Percentiles rank a stretch among this genome's conserved stretches.
These are phyloP conservation scores for Melanchra persicariae DNA, from an alignment of 2,888 invertebrate genomes.

Conservation along the genomic window DNA sequence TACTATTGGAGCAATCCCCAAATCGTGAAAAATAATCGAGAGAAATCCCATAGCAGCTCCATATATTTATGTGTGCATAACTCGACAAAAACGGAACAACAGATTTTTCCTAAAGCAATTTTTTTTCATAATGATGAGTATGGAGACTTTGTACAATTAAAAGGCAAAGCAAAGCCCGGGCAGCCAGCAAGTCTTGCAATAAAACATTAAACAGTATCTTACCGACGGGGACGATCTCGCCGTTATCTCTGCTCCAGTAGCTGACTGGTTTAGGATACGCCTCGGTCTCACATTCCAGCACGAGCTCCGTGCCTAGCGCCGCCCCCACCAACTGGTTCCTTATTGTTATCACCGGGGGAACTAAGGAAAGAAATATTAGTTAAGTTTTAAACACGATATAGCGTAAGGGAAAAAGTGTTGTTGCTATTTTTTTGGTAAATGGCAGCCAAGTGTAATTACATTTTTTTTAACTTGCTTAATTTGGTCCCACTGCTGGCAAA, in stretches of 20 bases:
- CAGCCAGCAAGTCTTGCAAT: background rate
- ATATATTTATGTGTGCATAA: too few species aligned
- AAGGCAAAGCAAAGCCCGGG: too few species aligned
- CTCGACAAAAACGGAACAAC: too few species aligned
- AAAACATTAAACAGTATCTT: constrained; percentile 71
- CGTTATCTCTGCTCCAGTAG: constrained; percentile 95
- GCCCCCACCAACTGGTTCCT: constrained; percentile 96
- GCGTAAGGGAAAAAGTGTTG: background rate
- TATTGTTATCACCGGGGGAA: constrained; percentile 96
- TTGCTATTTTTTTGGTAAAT: background rate
- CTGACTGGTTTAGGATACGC: constrained; percentile 96
- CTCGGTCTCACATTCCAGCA: constrained; percentile 95
- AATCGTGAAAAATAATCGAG: too few species aligned
- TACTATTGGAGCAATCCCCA: too few species aligned
- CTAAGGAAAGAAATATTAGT: constrained; percentile 82
- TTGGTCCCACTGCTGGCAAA: too few species aligned
- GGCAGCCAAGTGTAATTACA: too few species aligned
- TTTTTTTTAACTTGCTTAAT: too few species aligned
- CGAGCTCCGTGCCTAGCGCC: constrained; percentile 93
- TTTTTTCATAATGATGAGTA: too few species aligned
- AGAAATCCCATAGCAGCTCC: too few species aligned
- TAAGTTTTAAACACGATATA: constrained; percentile 2
- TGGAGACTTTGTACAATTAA: too few species aligned
- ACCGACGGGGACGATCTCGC: constrained; percentile 95
- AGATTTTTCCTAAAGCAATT: too few species aligned